phyloP scores from a whole-genome alignment of 2,888 invertebrate genomes.

The Tipula confusa region DNA sequence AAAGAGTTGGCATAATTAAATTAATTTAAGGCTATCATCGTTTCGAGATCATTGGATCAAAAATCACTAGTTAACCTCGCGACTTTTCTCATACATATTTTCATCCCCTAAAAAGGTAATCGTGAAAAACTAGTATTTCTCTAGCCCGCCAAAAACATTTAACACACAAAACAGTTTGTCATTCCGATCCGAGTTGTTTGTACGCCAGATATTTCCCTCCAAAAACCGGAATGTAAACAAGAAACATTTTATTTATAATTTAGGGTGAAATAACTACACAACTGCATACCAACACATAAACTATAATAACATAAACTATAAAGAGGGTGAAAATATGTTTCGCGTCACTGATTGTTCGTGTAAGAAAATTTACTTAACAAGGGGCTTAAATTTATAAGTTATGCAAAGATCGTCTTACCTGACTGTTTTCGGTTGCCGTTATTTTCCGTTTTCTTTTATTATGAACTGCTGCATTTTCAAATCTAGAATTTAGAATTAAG shows the following conservation, averaged over 20 bases:
- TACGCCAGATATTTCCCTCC: constrained; percentile 7
- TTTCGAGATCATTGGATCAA: not conserved
- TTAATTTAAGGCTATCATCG: not conserved
- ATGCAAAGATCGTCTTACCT: constrained; percentile 27
- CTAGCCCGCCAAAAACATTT: not conserved
- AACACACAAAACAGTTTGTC: not conserved
- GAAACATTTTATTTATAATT: not conserved
- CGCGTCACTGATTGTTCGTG: constrained; percentile 5
- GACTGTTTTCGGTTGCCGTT: constrained; percentile 16
- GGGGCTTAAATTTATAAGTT: not conserved
- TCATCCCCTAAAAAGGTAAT: not conserved
- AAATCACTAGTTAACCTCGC: not conserved
- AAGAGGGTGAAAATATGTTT: constrained; percentile 26
- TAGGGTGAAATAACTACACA: not conserved
- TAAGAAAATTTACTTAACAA: not conserved
- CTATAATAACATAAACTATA: not conserved
- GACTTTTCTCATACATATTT: not conserved
- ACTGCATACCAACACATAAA: not conserved
- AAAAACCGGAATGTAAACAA: constrained; percentile 16
- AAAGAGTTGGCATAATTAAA: not conserved
- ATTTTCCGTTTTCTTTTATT: constrained; percentile 29
- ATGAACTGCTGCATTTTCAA: not conserved
- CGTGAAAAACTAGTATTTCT: not conserved
- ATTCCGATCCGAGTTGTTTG: not conserved
- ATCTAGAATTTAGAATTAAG: not conserved